These are phyloP conservation scores for Phoeniculus purpureus DNA, from an alignment of 2,797 vertebrate species.

Conservation along the genomic window DNA sequence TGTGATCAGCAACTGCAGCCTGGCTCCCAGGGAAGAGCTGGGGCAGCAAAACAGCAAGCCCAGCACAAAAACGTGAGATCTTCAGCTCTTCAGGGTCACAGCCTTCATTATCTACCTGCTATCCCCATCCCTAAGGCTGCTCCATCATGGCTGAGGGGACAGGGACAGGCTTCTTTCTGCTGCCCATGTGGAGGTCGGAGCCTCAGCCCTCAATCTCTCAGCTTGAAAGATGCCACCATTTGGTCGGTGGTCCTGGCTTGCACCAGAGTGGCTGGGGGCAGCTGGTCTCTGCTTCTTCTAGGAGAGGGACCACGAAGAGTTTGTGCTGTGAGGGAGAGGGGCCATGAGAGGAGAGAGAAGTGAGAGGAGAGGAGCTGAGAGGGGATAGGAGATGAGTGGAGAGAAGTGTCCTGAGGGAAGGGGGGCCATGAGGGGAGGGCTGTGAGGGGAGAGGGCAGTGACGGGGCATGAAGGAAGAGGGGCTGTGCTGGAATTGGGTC, in stretches of 20 bases:
- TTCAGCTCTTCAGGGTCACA: neutral
- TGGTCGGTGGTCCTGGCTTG: fast-evolving
- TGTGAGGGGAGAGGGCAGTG: no score
- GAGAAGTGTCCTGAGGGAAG: neutral
- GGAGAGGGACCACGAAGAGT: no score
- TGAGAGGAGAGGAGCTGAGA: no score
- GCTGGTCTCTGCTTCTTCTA: neutral
- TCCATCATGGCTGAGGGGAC: neutral
- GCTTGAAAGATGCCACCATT: no score
- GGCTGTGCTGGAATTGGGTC: no score
- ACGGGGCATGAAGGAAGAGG: no score
- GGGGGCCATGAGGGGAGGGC: neutral
- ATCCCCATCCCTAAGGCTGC: neutral
- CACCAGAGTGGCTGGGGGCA: fast-evolving
- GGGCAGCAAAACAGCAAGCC: fast-evolving
- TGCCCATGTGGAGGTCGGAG: fast-evolving
- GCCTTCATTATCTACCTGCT: neutral
- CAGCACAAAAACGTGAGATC: neutral
- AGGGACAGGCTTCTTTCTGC: neutral
- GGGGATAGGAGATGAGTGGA: neutral
- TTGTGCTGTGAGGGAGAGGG: neutral
- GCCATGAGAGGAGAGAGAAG: fast-evolving
- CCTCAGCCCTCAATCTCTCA: no score
- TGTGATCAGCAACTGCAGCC: neutral
- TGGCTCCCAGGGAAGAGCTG: fast-evolving